A percentile compares a stretch with the other conserved stretches of the same genome.
Conservation (phyloP, 2,797 vertebrate species). For the Hypotaenidia okinawae region DNA sequence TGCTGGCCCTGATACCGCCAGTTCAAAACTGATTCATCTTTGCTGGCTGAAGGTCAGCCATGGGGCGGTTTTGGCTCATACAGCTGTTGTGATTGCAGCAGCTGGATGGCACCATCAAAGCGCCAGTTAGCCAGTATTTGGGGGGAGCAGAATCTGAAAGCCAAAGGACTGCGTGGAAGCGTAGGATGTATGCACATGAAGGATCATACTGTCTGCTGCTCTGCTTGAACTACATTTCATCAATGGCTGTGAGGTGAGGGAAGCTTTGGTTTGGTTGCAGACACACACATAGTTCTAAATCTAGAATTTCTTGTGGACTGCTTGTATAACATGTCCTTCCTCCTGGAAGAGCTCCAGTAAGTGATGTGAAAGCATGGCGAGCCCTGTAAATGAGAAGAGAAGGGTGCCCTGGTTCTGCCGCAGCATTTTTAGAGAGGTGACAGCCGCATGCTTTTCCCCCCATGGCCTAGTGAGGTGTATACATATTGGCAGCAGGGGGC, state of each 20-base stretch:
- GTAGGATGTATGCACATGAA: fast-evolving
- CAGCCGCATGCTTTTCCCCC: not conserved
- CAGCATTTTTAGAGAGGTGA: conserved; percentile 24
- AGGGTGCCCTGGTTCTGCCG: conserved; percentile 33
- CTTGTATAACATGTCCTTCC: not conserved
- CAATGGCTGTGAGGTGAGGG: not conserved
- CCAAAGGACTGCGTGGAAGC: not conserved
- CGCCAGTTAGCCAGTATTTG: not conserved
- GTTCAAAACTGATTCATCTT: not conserved
- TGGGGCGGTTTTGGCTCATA: not conserved
- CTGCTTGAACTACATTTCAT: not conserved
- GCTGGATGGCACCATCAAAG: not conserved
- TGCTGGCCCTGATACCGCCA: not conserved
- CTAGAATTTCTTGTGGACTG: not conserved
- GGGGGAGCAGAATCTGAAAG: not conserved
- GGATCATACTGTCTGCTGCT: not conserved
- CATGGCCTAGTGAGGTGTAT: not conserved
- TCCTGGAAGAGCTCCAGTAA: conserved; percentile 24
- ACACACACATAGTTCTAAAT: not conserved
- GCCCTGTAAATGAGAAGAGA: conserved; percentile 5
- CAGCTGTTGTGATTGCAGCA: not conserved
- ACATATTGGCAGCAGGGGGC: not conserved
- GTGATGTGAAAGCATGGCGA: not conserved
- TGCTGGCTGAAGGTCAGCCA: not conserved
- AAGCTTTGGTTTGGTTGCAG: not conserved